These are phyloP conservation scores for Mastigias papua DNA, from an alignment of 30 jellyfish, hydroid and myxozoan genomes.

Conservation along the genomic window DNA sequence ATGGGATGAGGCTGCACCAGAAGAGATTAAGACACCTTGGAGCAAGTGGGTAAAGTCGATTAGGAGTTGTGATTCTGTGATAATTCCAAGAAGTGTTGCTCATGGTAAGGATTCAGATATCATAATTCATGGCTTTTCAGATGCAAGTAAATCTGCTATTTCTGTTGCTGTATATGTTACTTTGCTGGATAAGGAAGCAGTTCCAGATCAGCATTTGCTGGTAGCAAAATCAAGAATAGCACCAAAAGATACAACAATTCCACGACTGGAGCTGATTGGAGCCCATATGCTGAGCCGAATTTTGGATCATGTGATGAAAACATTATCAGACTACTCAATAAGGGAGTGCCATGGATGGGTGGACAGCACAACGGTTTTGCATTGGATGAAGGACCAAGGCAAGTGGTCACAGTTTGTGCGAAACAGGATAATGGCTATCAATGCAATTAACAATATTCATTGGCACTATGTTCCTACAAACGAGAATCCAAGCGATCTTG, in stretches of 20 bases:
- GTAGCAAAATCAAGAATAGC: slow-evolving; percentile 72
- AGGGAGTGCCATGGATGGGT: slow-evolving; percentile 35
- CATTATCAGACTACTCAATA: not conserved
- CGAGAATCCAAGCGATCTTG: slow-evolving; percentile 51
- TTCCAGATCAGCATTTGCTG: slow-evolving; percentile 44
- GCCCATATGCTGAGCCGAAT: slow-evolving; percentile 60
- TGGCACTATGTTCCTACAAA: slow-evolving; percentile 60
- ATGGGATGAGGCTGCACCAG: slow-evolving; percentile 74
- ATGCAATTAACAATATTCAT: slow-evolving; percentile 1
- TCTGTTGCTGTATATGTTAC: slow-evolving; percentile 48
- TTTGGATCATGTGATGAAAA: slow-evolving; percentile 26
- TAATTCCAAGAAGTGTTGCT: slow-evolving; percentile 55
- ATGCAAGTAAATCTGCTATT: slow-evolving; percentile 40
- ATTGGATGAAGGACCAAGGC: slow-evolving; percentile 62
- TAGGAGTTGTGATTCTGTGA: slow-evolving; percentile 9
- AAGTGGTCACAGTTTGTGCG: slow-evolving; percentile 23
- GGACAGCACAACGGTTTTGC: slow-evolving; percentile 70
- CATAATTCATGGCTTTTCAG: slow-evolving; percentile 60
- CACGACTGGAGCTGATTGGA: slow-evolving; percentile 76
- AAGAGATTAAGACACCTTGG: slow-evolving; percentile 51
- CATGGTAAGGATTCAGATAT: slow-evolving; percentile 25
- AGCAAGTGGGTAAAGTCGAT: slow-evolving; percentile 53
- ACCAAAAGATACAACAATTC: slow-evolving; percentile 31
- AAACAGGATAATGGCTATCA: slow-evolving; percentile 30
- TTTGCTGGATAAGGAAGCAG: not conserved